Evolutionary conservation across 2,113 vertebrate species (phyloP).

Genomic region (Marmota monax): DNA sequence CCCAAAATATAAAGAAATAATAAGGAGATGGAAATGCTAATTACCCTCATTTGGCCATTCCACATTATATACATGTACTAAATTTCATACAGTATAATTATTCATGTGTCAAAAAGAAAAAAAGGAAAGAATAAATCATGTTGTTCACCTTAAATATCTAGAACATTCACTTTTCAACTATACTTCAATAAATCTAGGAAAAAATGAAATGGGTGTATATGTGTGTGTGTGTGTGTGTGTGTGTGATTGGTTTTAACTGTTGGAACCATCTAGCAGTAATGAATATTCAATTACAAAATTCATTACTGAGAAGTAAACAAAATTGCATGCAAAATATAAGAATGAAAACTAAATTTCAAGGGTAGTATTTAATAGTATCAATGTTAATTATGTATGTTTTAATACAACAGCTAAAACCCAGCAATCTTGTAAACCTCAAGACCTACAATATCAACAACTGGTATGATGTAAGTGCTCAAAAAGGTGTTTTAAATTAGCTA

Average conservation of each 20-base stretch:
- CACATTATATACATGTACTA: neutral
- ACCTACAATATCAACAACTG: neutral
- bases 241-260: neutral
- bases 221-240: neutral
- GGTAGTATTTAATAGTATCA: slow-evolving; percentile 24
- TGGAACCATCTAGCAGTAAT: neutral
- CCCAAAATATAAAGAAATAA: neutral
- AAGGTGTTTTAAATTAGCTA: neutral
- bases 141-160: neutral
- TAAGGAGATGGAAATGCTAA: neutral
- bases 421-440: neutral
- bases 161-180: too few relatives aligned
- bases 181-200: too few relatives aligned
- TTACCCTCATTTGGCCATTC: neutral
- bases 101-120: neutral
- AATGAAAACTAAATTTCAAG: neutral
- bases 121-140: neutral
- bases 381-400: slow-evolving; percentile 22
- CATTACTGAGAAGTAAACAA: slow-evolving; percentile 10
- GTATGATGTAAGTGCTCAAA: neutral
- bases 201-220: too few relatives aligned
- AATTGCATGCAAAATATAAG: neutral
- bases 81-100: neutral
- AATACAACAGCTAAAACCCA: neutral
- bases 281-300: slow-evolving; percentile 8